Evolutionary conservation across 2,113 vertebrate genomes (phyloP).

Genomic region (Coptodon bakossiorum): DNA sequence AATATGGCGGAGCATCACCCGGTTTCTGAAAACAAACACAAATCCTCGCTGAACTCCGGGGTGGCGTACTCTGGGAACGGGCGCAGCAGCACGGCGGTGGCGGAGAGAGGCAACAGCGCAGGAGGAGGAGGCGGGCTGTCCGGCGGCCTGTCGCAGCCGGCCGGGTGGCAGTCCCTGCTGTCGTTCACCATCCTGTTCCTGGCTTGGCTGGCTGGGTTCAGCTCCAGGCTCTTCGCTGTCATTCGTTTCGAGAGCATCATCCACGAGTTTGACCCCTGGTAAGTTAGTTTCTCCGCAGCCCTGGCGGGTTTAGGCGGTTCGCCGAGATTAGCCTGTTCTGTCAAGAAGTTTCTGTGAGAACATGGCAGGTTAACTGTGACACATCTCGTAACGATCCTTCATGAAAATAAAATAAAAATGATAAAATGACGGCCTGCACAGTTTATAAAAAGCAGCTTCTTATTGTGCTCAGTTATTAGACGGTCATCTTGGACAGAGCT

Average conservation of each 20-base stretch:
- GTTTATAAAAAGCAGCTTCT: not conserved
- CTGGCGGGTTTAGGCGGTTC: not conserved
- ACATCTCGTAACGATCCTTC: not conserved
- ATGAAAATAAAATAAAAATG: not conserved
- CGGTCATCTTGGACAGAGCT: not conserved
- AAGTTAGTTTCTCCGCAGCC: conserved; percentile 45
- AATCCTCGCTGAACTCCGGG: conserved; percentile 74
- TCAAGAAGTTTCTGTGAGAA: not conserved
- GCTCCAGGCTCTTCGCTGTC: conserved; percentile 93
- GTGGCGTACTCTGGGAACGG: conserved; percentile 77
- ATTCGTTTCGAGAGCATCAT: conserved; percentile 99
- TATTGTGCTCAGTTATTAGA: not conserved
- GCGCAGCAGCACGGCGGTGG: conserved; percentile 63
- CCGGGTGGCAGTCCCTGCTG: conserved; percentile 93
- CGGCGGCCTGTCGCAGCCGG: conserved; percentile 86
- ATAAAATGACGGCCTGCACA: not conserved
- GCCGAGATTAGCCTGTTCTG: not conserved
- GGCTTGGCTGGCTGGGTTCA: conserved; percentile 96
- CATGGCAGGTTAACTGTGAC: not conserved
- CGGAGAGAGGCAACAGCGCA: conserved; percentile 33
- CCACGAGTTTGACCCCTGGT: conserved; percentile 98
- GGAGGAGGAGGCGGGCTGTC: conserved; percentile 65
- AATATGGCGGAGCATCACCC: conserved; percentile 94
- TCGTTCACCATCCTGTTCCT: conserved; percentile 93
- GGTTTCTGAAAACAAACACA: conserved; percentile 84